A percentile compares a stretch with the other conserved stretches of the same genome.
These are phyloP conservation scores for Clanis bilineata DNA, from an alignment of 2,888 invertebrate species.

Conservation along the genomic window DNA sequence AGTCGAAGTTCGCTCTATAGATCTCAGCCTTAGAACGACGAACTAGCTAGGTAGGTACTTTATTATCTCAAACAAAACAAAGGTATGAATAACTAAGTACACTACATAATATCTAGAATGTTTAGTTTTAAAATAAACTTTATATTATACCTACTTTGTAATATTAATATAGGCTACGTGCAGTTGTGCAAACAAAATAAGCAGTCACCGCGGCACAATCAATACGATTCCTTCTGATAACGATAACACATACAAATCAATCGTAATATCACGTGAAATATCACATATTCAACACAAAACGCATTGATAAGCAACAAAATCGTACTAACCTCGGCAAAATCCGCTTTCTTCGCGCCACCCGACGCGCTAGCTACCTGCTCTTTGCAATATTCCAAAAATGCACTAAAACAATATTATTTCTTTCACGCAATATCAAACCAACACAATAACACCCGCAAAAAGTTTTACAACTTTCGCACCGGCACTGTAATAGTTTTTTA, in stretches of 20 bases:
- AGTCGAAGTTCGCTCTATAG: too few relatives aligned
- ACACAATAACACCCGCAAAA: slow-evolving; percentile 41
- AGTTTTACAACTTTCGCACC: slow-evolving; percentile 42
- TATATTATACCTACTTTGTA: not conserved
- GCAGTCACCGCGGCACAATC: slow-evolving; percentile 2
- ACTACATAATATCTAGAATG: not conserved
- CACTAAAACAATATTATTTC: slow-evolving; percentile 42
- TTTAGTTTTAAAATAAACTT: not conserved
- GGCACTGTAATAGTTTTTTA: slow-evolving; percentile 51
- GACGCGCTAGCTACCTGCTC: slow-evolving; percentile 40
- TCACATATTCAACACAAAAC: slow-evolving; percentile 17
- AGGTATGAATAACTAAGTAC: not conserved
- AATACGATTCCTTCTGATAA: slow-evolving; percentile 14
- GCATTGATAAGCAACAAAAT: slow-evolving; percentile 18
- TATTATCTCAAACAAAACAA: not conserved
- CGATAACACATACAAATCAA: slow-evolving; percentile 8
- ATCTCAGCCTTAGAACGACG: not conserved
- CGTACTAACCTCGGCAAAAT: slow-evolving; percentile 16
- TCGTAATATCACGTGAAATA: slow-evolving; percentile 2
- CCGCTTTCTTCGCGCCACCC: slow-evolving; percentile 7
- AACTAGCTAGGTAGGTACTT: not conserved
- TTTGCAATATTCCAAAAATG: slow-evolving; percentile 69
- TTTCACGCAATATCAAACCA: slow-evolving; percentile 39
- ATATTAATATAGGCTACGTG: slow-evolving; percentile 12
- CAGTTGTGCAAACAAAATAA: slow-evolving; percentile 20